Conservation (phyloP, 1,140 invertebrate genomes). For the Trinorchestia longiramus region DNA sequence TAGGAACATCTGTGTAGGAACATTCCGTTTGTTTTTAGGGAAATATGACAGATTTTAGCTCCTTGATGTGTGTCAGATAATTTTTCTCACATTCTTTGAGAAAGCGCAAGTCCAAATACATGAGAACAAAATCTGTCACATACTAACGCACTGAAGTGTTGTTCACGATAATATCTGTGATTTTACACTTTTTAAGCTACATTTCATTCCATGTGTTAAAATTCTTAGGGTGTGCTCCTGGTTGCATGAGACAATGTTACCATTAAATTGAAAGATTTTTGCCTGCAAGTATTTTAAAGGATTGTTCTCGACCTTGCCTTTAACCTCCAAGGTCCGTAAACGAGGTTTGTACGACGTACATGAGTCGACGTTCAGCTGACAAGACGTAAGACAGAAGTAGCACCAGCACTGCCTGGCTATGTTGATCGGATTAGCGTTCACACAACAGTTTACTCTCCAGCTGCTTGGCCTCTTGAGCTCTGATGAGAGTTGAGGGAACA, state of each 20-base stretch:
- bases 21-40: too few species aligned
- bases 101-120: too few species aligned
- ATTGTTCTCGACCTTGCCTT: not conserved
- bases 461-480: not conserved
- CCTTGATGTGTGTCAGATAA: too few species aligned
- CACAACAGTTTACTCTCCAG: not conserved
- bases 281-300: not conserved
- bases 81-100: too few species aligned
- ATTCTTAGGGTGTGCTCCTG: too few species aligned
- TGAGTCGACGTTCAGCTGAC: not conserved
- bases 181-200: not conserved
- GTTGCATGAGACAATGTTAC: not conserved
- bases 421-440: not conserved
- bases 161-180: not conserved
- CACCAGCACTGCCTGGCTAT: not conserved
- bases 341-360: not conserved
- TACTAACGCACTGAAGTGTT: not conserved
- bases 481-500: not conserved
- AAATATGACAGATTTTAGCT: too few species aligned
- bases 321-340: not conserved
- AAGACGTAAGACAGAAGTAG: not conserved
- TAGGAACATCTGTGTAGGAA: too few species aligned
- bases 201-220: too few species aligned
- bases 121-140: not conserved
- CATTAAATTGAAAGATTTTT: not conserved